phyloP scores from a whole-genome alignment of 2,888 invertebrate species.

The Aphodius sticticus region DNA sequence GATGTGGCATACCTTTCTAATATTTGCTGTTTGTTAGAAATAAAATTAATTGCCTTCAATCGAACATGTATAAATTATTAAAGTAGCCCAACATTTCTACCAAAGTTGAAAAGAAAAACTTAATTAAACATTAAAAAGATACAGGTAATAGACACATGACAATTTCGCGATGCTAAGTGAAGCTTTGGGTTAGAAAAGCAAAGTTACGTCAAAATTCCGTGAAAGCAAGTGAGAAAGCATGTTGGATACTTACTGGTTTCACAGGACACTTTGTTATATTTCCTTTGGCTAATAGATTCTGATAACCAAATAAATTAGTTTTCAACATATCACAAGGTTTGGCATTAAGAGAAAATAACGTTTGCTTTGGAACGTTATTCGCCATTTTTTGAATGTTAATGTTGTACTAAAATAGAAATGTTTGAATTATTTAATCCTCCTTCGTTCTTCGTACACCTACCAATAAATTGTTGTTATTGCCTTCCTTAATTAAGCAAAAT shows the following conservation, averaged over 20 bases:
- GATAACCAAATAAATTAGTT: background rate
- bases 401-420: constrained; percentile 5
- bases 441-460: background rate
- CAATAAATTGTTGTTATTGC: background rate
- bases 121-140: too few relatives aligned
- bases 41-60: too few relatives aligned
- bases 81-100: too few relatives aligned
- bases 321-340: constrained; percentile 6
- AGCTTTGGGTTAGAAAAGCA: too few relatives aligned
- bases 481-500: background rate
- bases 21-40: too few relatives aligned
- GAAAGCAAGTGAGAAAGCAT: too few relatives aligned
- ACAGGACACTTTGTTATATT: constrained; percentile 7
- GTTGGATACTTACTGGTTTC: constrained; percentile 8
- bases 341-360: background rate
- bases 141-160: too few relatives aligned
- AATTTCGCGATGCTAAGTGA: too few relatives aligned
- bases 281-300: background rate
- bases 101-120: too few relatives aligned
- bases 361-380: background rate
- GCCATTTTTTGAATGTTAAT: background rate
- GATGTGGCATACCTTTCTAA: too few relatives aligned
- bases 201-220: too few relatives aligned
- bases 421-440: background rate
- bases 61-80: too few relatives aligned